These are phyloP conservation scores for Limonius californicus DNA, from an alignment of 1,140 invertebrate species.

Conservation along the genomic window DNA sequence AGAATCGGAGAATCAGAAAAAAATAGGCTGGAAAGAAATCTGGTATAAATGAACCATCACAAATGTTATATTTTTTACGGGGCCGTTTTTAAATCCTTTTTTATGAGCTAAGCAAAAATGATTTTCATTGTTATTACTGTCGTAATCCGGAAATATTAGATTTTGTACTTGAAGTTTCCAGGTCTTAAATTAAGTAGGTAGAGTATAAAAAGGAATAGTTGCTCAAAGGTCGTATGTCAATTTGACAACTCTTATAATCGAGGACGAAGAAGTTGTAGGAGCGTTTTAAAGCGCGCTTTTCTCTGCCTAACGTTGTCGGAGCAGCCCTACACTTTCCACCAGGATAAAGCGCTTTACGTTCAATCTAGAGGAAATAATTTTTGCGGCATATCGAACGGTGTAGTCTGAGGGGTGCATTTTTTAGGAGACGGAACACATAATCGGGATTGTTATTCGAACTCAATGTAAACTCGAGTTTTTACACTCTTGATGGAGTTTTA, in stretches of 20 bases:
- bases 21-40: too few relatives aligned
- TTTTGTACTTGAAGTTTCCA: neutral
- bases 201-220: neutral
- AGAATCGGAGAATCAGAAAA: neutral
- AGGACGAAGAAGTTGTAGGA: conserved; percentile 5
- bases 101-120: too few relatives aligned
- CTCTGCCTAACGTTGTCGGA: neutral
- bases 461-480: too few relatives aligned
- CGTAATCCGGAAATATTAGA: too few relatives aligned
- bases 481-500: too few relatives aligned
- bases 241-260: conserved; percentile 1
- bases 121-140: too few relatives aligned
- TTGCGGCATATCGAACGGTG: conserved; percentile 1
- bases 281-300: conserved; percentile 1
- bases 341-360: conserved; percentile 14
- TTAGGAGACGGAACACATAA: neutral
- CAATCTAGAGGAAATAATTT: conserved; percentile 15
- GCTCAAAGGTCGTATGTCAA: neutral
- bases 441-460: neutral
- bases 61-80: too few relatives aligned
- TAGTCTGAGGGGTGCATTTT: conserved; percentile 6
- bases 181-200: neutral
- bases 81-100: too few relatives aligned
- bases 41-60: too few relatives aligned
- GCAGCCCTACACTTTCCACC: neutral